These are phyloP conservation scores for Fabriciana adippe DNA, from an alignment of 2,888 invertebrate genomes.

Conservation along the genomic window DNA sequence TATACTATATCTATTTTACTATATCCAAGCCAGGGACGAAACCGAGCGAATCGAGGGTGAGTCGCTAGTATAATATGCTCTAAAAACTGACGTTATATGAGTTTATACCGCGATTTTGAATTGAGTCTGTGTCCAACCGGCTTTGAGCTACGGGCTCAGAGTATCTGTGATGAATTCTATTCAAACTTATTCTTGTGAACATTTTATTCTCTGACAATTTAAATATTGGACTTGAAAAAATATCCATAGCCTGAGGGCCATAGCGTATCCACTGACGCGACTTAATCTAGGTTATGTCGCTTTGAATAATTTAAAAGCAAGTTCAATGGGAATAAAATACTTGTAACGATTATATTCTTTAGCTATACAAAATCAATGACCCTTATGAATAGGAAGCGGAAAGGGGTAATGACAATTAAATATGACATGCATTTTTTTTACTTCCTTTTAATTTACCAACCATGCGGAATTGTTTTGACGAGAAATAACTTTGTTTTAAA, in stretches of 20 bases:
- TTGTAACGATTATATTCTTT: too few relatives aligned
- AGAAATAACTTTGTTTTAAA: too few relatives aligned
- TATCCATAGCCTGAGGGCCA: slow-evolving; percentile 1
- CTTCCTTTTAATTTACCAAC: too few relatives aligned
- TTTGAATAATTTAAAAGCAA: slow-evolving; percentile 13
- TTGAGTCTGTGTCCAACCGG: not conserved
- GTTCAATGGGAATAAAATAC: slow-evolving; percentile 6
- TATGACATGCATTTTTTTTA: too few relatives aligned
- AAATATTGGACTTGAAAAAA: slow-evolving; percentile 31
- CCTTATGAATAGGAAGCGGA: too few relatives aligned
- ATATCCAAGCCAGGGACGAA: too few relatives aligned
- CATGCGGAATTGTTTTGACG: too few relatives aligned
- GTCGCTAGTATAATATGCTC: too few relatives aligned
- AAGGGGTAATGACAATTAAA: too few relatives aligned
- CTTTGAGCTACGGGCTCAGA: not conserved
- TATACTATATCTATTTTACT: too few relatives aligned
- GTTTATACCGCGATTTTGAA: not conserved
- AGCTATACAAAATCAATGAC: too few relatives aligned
- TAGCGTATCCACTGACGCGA: not conserved
- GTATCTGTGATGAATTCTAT: slow-evolving; percentile 23
- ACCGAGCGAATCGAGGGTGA: too few relatives aligned
- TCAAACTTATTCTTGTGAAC: slow-evolving; percentile 12
- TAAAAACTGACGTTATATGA: not conserved
- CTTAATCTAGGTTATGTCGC: slow-evolving; percentile 22
- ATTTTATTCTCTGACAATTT: slow-evolving; percentile 30